Evolutionary conservation across 2,113 vertebrate species (phyloP).

Genomic region (Serinus canaria): DNA sequence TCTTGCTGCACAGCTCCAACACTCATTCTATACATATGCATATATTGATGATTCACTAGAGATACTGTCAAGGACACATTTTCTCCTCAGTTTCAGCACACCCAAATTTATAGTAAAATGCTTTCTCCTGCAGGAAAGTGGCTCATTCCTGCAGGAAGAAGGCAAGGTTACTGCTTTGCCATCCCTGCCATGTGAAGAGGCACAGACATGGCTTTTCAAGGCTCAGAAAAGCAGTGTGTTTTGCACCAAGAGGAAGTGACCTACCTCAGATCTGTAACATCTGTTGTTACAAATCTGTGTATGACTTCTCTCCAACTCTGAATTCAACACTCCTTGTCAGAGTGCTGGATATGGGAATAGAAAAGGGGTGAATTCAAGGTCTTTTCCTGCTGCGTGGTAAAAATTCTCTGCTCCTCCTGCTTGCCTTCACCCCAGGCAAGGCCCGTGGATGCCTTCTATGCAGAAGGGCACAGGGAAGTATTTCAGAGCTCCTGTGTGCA

Average conservation of each 20-base stretch:
- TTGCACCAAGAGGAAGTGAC: not conserved
- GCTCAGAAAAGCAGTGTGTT: not conserved
- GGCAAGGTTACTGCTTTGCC: not conserved
- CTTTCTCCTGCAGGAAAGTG: not conserved
- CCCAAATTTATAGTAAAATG: not conserved
- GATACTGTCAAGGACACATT: not conserved
- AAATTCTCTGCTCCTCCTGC: not conserved
- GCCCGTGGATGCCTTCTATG: not conserved
- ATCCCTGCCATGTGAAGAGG: not conserved
- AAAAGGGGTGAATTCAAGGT: not conserved
- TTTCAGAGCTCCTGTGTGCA: not conserved
- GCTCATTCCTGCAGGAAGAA: not conserved
- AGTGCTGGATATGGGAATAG: not conserved
- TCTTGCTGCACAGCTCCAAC: not conserved
- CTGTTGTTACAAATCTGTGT: not conserved
- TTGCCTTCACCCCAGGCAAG: not conserved
- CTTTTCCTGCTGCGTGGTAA: not conserved
- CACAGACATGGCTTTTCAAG: fast-evolving
- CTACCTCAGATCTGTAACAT: not conserved
- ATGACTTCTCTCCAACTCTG: not conserved
- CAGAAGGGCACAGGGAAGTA: not conserved
- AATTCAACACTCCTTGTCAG: not conserved
- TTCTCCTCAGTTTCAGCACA: not conserved
- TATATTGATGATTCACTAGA: not conserved
- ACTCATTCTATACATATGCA: not conserved